These are phyloP conservation scores for Hydrocynus forskahlii DNA, from an alignment of 2,797 vertebrate genomes.

Conservation along the genomic window DNA sequence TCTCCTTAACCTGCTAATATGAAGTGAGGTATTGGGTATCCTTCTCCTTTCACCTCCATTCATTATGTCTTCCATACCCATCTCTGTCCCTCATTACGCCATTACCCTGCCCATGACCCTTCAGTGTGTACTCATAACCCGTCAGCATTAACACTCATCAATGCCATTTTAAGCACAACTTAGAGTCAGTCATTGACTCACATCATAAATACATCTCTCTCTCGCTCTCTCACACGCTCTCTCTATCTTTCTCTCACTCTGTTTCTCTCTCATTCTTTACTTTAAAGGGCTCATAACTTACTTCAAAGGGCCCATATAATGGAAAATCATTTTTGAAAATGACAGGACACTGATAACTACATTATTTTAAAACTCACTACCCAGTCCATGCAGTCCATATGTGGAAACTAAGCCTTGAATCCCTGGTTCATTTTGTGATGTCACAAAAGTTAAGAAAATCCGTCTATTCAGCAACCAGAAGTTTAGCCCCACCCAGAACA, in stretches of 20 bases:
- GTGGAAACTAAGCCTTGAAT: too few species aligned
- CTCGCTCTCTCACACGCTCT: background rate
- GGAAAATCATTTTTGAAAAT: too few species aligned
- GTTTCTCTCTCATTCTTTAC: too few species aligned
- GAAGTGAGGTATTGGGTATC: conserved; percentile 18
- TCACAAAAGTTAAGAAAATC: too few species aligned
- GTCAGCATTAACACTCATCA: conserved; percentile 22
- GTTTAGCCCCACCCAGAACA: too few species aligned
- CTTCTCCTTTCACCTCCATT: background rate
- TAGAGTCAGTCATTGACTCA: background rate
- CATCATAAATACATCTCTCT: background rate
- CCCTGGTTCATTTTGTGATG: too few species aligned
- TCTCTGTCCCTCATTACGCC: conserved; percentile 5
- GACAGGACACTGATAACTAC: too few species aligned
- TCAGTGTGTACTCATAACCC: conserved; percentile 26
- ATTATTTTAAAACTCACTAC: too few species aligned
- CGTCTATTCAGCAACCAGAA: too few species aligned
- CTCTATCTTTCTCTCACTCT: conserved; percentile 27
- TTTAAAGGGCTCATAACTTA: too few species aligned
- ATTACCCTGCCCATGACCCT: conserved; percentile 42
- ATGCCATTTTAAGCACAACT: conserved; percentile 8
- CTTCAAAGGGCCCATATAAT: too few species aligned
- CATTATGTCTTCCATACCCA: conserved; percentile 30
- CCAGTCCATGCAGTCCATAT: too few species aligned
- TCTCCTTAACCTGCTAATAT: conserved; percentile 17